Evolutionary conservation across 2,888 invertebrate genomes (phyloP).

Genomic region (Pammene fasciana): DNA sequence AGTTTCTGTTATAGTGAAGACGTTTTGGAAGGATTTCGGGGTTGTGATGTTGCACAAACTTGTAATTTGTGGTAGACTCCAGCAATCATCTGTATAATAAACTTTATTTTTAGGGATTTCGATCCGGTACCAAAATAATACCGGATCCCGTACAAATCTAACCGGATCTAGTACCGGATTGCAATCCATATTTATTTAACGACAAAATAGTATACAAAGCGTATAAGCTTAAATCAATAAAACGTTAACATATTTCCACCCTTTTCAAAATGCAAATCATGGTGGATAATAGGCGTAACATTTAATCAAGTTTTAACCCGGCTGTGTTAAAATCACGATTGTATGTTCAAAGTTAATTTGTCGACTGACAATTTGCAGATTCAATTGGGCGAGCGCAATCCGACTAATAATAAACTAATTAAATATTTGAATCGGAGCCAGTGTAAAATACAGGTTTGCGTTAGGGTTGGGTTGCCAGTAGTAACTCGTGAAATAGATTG

Average conservation of each 20-base stretch:
- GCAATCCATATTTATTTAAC: too few relatives aligned
- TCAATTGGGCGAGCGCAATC: constrained; percentile 47
- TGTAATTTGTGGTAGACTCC: too few relatives aligned
- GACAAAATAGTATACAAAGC: too few relatives aligned
- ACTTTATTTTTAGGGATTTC: too few relatives aligned
- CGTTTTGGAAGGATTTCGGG: too few relatives aligned
- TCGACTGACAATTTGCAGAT: constrained; percentile 47
- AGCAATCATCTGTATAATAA: too few relatives aligned
- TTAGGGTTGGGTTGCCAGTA: constrained; percentile 6
- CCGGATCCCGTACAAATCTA: too few relatives aligned
- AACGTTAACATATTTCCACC: background rate
- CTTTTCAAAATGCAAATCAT: constrained; percentile 37
- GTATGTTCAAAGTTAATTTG: constrained; percentile 44
- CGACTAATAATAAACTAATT: constrained; percentile 58
- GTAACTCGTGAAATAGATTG: background rate
- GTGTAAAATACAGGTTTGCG: constrained; percentile 35
- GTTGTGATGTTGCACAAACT: too few relatives aligned
- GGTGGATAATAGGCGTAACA: constrained; percentile 29
- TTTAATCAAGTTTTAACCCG: constrained; percentile 40
- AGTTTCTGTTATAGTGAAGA: too few relatives aligned
- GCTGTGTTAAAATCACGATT: constrained; percentile 42
- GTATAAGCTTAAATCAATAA: too few relatives aligned
- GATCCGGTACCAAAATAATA: too few relatives aligned
- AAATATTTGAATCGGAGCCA: constrained; percentile 61
- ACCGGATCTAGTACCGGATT: too few relatives aligned